Percentiles rank a stretch among this genome's conserved stretches.
Evolutionary conservation across 2,888 invertebrate genomes (phyloP).

Genomic region (Meiosimyza platycephala): DNA sequence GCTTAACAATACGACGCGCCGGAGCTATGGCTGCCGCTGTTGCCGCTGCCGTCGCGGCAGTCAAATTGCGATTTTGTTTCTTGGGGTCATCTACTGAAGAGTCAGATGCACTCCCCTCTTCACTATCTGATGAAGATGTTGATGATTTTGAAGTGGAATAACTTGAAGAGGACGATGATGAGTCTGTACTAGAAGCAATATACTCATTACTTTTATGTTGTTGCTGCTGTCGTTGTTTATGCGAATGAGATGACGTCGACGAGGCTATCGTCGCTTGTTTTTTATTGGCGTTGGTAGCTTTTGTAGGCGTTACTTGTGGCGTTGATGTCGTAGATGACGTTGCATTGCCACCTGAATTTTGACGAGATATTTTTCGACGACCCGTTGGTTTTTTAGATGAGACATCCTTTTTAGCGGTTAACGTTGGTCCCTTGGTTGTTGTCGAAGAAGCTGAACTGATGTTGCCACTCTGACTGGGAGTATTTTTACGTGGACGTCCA

Average conservation of each 20-base stretch:
- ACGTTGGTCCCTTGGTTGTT: slow-evolving; percentile 61
- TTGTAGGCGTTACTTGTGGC: slow-evolving; percentile 53
- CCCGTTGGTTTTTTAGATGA: slow-evolving; percentile 55
- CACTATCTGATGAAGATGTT: slow-evolving; percentile 43
- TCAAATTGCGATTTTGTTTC: slow-evolving; percentile 27
- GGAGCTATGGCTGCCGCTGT: slow-evolving; percentile 27
- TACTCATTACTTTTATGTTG: slow-evolving; percentile 28
- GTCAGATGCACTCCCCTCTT: slow-evolving; percentile 21
- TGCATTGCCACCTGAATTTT: slow-evolving; percentile 43
- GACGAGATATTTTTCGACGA: slow-evolving; percentile 47
- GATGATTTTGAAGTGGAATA: slow-evolving; percentile 49
- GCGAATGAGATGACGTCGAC: slow-evolving; percentile 1
- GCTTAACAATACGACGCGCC: slow-evolving; percentile 52
- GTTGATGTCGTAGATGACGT: slow-evolving; percentile 43
- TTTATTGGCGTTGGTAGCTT: slow-evolving; percentile 62
- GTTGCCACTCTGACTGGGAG: slow-evolving; percentile 56
- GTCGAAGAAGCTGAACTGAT: slow-evolving; percentile 56
- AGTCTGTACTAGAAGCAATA: slow-evolving; percentile 44
- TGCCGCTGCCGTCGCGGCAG: slow-evolving; percentile 23
- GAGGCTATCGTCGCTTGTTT: slow-evolving; percentile 56
- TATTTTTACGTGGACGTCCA: slow-evolving; percentile 68
- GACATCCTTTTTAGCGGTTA: slow-evolving; percentile 62
- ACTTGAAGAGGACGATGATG: slow-evolving; percentile 46
- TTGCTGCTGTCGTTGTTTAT: slow-evolving; percentile 25
- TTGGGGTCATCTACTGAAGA: slow-evolving; percentile 12